These are phyloP conservation scores for Psammodynastes pulverulentus DNA, from an alignment of 2,113 vertebrate species.

Conservation along the genomic window DNA sequence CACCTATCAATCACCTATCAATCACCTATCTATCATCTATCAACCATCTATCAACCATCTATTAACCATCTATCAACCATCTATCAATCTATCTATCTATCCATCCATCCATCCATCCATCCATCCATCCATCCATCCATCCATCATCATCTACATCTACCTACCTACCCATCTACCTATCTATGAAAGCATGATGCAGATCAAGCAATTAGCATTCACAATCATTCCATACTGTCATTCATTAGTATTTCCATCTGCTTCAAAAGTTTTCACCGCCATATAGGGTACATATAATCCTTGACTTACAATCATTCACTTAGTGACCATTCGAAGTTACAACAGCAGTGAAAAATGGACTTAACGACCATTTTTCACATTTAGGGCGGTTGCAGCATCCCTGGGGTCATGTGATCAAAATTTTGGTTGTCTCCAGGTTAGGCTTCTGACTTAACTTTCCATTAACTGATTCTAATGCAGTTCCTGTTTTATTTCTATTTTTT, in stretches of 20 bases:
- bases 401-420: not conserved
- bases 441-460: not conserved
- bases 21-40: too few species aligned
- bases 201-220: not conserved
- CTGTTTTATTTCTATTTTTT: not conserved
- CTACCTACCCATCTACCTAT: too few species aligned
- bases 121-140: too few species aligned
- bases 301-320: not conserved
- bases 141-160: too few species aligned
- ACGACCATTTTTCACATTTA: not conserved
- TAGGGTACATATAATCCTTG: not conserved
- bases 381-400: not conserved
- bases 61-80: too few species aligned
- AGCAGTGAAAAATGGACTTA: not conserved
- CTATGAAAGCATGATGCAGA: rapidly evolving
- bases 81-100: too few species aligned
- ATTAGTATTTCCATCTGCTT: not conserved
- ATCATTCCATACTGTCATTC: not conserved
- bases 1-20: too few species aligned
- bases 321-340: not conserved
- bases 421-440: not conserved
- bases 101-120: too few species aligned
- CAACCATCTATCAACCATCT: too few species aligned
- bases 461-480: not conserved
- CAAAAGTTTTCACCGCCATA: not conserved